Conservation (phyloP, 1,140 invertebrate genomes). For the Microvelia longipes region DNA sequence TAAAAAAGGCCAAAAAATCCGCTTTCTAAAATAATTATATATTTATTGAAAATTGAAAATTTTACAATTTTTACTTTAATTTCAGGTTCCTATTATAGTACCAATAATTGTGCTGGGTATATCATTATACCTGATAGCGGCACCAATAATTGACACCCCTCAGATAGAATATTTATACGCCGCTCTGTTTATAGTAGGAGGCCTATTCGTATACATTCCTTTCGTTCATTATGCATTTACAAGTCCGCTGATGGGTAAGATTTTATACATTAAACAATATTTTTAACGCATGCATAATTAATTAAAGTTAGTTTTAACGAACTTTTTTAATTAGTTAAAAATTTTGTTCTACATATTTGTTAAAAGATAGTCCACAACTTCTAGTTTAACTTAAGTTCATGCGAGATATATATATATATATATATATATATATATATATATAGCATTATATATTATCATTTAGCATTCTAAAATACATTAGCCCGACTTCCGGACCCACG, state of each 20-base stretch:
- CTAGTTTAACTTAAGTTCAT: too few relatives aligned
- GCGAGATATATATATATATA: not conserved
- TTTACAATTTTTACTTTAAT: slow-evolving; percentile 11
- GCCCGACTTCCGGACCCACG: too few relatives aligned
- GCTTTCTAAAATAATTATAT: too few relatives aligned
- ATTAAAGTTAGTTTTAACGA: not conserved
- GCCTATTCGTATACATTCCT: slow-evolving; percentile 79
- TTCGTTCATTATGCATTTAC: slow-evolving; percentile 78
- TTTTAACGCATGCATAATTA: not conserved
- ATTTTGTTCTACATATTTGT: not conserved
- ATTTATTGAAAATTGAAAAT: too few relatives aligned
- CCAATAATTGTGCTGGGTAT: slow-evolving; percentile 73
- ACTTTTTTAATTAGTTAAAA: not conserved
- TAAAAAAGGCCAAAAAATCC: too few relatives aligned
- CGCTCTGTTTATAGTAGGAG: slow-evolving; percentile 68
- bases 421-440: not conserved
- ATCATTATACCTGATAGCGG: slow-evolving; percentile 79
- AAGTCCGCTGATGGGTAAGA: slow-evolving; percentile 65
- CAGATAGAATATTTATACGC: slow-evolving; percentile 85
- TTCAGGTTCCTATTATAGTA: slow-evolving; percentile 76
- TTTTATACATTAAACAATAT: not conserved
- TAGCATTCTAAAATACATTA: too few relatives aligned
- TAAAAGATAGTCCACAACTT: not conserved
- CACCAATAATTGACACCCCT: slow-evolving; percentile 81
- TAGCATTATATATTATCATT: not conserved